Conservation (phyloP, 2,113 vertebrate species). For the Tachysurus vachellii region DNA sequence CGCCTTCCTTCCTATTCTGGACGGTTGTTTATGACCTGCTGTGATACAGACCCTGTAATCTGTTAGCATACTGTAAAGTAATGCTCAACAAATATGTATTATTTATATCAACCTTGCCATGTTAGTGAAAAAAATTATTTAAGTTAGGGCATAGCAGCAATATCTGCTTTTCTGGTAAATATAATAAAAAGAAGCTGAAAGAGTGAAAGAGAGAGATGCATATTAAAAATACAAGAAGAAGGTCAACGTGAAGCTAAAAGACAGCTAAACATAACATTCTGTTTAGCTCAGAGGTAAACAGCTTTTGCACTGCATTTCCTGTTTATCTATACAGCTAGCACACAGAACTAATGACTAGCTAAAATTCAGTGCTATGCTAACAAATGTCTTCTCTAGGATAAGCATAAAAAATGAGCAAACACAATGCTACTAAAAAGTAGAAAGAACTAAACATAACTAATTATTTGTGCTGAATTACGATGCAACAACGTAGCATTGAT, state of each 20-base stretch:
- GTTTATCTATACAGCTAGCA: not conserved
- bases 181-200: not conserved
- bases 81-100: not conserved
- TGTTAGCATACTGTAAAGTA: constrained; percentile 9
- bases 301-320: not conserved
- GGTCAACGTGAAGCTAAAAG: not conserved
- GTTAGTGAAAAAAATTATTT: not conserved
- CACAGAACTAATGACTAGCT: not conserved
- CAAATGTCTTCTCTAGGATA: too few relatives aligned
- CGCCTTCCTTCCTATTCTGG: not conserved
- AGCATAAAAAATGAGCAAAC: not conserved
- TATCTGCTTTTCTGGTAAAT: not conserved
- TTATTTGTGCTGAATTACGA: not conserved
- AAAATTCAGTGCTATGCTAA: not conserved
- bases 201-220: not conserved
- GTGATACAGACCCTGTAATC: not conserved
- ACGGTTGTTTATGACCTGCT: not conserved
- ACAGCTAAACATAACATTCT: not conserved
- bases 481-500: not conserved
- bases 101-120: not conserved
- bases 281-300: not conserved
- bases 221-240: not conserved
- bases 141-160: not conserved
- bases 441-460: not conserved
- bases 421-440: not conserved